Percentiles rank a stretch among this genome's conserved stretches.
phyloP scores from a whole-genome alignment of 1,140 invertebrate species.

The Anastrepha obliqua region DNA sequence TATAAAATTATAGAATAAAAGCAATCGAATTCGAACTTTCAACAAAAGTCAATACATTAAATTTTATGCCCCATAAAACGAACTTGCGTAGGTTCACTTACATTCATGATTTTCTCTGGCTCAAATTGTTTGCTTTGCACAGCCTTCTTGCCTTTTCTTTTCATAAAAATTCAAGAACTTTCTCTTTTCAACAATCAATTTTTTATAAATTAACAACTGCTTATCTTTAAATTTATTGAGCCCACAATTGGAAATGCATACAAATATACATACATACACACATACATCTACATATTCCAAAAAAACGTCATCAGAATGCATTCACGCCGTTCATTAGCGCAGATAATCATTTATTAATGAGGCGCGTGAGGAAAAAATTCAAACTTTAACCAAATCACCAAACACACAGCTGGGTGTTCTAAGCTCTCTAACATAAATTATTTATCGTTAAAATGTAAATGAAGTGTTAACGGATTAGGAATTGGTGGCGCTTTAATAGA shows the following conservation, averaged over 20 bases:
- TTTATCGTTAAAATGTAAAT: constrained; percentile 31
- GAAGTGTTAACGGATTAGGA: background rate
- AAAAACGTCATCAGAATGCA: background rate
- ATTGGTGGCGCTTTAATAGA: constrained; percentile 8
- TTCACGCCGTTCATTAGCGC: background rate
- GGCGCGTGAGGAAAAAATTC: background rate
- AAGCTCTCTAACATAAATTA: background rate
- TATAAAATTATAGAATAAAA: constrained; percentile 10
- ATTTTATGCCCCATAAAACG: background rate
- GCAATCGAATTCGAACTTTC: background rate
- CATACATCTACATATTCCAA: too few relatives aligned
- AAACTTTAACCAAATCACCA: background rate
- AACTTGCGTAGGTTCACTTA: background rate
- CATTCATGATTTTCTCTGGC: background rate
- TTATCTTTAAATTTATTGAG: constrained; percentile 23
- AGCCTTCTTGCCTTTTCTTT: background rate
- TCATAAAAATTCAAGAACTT: background rate
- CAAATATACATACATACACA: too few relatives aligned
- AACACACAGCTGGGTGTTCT: background rate
- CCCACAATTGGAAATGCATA: background rate
- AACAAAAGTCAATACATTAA: constrained; percentile 3
- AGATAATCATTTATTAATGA: constrained; percentile 35
- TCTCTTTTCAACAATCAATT: constrained; percentile 40
- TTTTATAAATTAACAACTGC: constrained; percentile 34
- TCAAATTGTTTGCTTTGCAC: background rate